Evolutionary conservation across 1,140 invertebrate genomes (phyloP).

Genomic region (Fopius arisanus): DNA sequence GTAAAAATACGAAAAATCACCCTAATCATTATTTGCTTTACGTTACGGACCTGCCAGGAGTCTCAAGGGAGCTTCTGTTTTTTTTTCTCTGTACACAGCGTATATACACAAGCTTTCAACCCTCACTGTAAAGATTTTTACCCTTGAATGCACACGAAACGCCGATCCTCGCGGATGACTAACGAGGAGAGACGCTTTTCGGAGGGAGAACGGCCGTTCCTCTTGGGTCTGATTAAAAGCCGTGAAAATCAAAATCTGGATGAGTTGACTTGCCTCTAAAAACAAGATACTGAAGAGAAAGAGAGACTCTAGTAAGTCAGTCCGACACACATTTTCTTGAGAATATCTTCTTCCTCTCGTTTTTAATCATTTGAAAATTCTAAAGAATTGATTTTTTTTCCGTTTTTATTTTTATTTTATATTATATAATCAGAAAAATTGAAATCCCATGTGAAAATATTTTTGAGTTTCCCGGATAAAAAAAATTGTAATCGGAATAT

Average conservation of each 20-base stretch:
- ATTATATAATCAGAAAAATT: no score
- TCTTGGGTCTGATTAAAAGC: constrained; percentile 48
- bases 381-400: no score
- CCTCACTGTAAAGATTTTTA: constrained; percentile 35
- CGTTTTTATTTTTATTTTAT: no score
- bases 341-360: no score
- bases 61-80: constrained; percentile 2
- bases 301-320: no score
- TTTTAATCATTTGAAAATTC: no score
- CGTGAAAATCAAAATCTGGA: constrained; percentile 34
- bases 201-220: constrained; percentile 3
- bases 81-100: constrained; percentile 6
- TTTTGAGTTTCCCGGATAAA: no score
- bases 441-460: no score
- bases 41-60: constrained; percentile 38
- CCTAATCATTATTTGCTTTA: constrained; percentile 60
- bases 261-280: constrained; percentile 35
- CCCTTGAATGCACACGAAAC: constrained; percentile 38
- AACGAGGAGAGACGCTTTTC: constrained; percentile 25
- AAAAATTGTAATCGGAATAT: no score
- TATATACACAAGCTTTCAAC: constrained; percentile 20
- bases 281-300: neutral
- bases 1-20: constrained; percentile 57
- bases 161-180: constrained; percentile 35
- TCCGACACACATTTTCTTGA: no score